Conservation (phyloP, 2,888 invertebrate species). For the Oligia fasciuncula region DNA sequence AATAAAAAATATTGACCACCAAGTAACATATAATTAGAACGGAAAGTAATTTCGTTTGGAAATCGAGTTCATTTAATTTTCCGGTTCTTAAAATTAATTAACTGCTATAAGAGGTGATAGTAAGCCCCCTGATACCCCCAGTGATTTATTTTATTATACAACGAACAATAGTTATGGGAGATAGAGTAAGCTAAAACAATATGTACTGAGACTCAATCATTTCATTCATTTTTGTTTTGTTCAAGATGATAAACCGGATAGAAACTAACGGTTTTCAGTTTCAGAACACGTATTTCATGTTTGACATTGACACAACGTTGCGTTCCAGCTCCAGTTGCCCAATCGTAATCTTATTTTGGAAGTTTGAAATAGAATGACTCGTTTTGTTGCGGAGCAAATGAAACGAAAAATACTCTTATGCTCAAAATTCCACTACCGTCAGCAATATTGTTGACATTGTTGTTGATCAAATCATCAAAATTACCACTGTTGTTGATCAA, state of each 20-base stretch:
- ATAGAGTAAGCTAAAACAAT: fast-evolving
- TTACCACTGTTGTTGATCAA: neutral
- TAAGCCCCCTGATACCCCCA: neutral
- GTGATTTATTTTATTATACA: neutral
- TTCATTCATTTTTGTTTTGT: neutral
- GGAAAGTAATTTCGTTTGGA: constrained; percentile 34
- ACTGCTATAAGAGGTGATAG: too few species aligned
- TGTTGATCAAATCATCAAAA: constrained; percentile 35
- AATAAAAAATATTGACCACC: neutral
- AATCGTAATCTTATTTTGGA: neutral
- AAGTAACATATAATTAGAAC: neutral
- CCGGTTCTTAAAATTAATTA: neutral
- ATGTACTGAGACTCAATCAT: neutral
- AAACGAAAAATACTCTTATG: constrained; percentile 3
- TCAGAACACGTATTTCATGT: constrained; percentile 18
- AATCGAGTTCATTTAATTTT: neutral
- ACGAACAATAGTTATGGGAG: neutral
- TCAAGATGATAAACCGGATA: neutral
- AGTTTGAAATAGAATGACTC: neutral
- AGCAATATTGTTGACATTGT: neutral
- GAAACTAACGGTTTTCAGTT: constrained; percentile 3
- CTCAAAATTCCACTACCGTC: neutral
- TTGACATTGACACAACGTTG: constrained; percentile 13
- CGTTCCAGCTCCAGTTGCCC: neutral
- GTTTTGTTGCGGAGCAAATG: neutral